A percentile compares a stretch with the other conserved stretches of the same genome.
Evolutionary conservation across 2,797 vertebrate species (phyloP).

Genomic region (Merluccius polli): DNA sequence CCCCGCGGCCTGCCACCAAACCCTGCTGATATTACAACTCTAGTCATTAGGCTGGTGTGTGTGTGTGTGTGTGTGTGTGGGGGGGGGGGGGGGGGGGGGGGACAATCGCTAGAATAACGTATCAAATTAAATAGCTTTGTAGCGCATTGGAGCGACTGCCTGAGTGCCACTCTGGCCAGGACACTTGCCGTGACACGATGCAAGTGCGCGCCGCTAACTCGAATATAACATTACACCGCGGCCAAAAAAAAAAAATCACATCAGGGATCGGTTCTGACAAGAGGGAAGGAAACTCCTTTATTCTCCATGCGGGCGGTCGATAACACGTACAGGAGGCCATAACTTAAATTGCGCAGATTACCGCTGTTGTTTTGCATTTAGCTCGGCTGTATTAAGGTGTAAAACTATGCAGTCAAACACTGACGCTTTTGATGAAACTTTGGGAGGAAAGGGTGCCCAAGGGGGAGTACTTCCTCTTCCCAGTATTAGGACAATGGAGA

Average conservation of each 20-base stretch:
- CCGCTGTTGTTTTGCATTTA: constrained; percentile 51
- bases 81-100: neutral
- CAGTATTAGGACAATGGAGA: constrained; percentile 26
- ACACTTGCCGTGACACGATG: constrained; percentile 26
- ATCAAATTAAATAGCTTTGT: constrained; percentile 34
- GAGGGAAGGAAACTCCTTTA: constrained; percentile 25
- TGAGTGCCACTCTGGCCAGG: constrained; percentile 27
- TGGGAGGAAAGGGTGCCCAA: constrained; percentile 27
- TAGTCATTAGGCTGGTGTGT: constrained; percentile 24
- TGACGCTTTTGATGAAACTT: constrained; percentile 36
- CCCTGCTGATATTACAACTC: constrained; percentile 41
- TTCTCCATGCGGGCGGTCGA: constrained; percentile 29
- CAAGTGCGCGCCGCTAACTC: constrained; percentile 22
- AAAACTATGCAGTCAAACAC: constrained; percentile 32
- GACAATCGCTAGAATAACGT: constrained; percentile 14
- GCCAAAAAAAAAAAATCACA: constrained; percentile 29
- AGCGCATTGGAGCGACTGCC: constrained; percentile 7
- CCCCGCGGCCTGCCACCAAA: constrained; percentile 14
- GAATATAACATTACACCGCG: constrained; percentile 15
- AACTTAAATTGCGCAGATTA: constrained; percentile 49
- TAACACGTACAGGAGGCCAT: constrained; percentile 33
- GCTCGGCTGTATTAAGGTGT: constrained; percentile 1
- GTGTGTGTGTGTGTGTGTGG: too few relatives aligned
- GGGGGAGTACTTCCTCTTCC: constrained; percentile 19
- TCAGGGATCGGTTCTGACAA: constrained; percentile 39